phyloP scores from a whole-genome alignment of 2,888 invertebrate genomes.

The Ceriagrion tenellum region DNA sequence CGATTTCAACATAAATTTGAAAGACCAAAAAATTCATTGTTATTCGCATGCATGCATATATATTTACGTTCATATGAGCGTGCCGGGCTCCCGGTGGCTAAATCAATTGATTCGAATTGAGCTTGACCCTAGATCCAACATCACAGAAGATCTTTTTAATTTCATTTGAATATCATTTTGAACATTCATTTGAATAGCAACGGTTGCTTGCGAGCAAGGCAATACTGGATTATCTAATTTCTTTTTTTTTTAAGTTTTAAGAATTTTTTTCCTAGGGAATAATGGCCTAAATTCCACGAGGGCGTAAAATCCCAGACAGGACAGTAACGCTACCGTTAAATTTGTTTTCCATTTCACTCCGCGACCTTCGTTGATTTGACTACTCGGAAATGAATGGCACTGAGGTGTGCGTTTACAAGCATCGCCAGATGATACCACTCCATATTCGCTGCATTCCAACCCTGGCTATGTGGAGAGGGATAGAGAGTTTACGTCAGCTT shows the following conservation, averaged over 20 bases:
- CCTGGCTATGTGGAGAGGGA: not conserved
- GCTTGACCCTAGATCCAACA: too few species aligned
- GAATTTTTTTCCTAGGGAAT: not conserved
- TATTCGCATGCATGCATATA: too few species aligned
- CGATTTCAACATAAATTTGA: too few species aligned
- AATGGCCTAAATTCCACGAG: not conserved
- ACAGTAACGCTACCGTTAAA: not conserved
- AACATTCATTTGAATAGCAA: too few species aligned
- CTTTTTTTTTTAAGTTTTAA: not conserved
- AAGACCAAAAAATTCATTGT: too few species aligned
- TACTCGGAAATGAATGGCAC: not conserved
- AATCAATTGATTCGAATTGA: too few species aligned
- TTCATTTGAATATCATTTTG: too few species aligned
- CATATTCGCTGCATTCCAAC: not conserved
- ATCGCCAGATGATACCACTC: not conserved
- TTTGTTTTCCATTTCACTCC: not conserved
- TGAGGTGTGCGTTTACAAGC: not conserved
- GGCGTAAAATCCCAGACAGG: not conserved
- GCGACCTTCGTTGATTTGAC: not conserved
- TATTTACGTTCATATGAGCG: too few species aligned
- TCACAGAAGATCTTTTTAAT: too few species aligned
- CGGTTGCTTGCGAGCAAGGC: not conserved
- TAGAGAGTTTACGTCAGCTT: not conserved
- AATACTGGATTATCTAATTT: not conserved
- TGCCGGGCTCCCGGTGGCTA: too few species aligned